A percentile compares a stretch with the other conserved stretches of the same genome.
Evolutionary conservation across 2,113 vertebrate species (phyloP).

Genomic region (Mesoclemmys tuberculata): DNA sequence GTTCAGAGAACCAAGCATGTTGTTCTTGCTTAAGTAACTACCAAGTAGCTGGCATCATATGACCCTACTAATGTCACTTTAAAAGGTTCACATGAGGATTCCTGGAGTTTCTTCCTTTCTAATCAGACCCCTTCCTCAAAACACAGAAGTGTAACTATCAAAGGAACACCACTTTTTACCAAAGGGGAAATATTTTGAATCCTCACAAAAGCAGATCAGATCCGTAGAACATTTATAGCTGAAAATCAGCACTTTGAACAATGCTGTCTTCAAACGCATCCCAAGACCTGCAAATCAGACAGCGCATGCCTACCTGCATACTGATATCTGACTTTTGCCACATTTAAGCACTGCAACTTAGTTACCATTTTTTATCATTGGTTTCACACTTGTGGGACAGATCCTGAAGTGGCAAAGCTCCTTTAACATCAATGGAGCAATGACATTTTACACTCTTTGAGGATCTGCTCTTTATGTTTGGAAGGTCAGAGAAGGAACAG

Average conservation of each 20-base stretch:
- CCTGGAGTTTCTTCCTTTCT: not conserved
- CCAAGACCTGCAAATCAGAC: not conserved
- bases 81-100: not conserved
- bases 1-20: not conserved
- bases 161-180: not conserved
- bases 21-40: not conserved
- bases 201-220: not conserved
- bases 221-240: not conserved
- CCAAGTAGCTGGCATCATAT: not conserved
- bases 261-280: not conserved
- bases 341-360: not conserved
- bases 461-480: not conserved
- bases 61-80: not conserved
- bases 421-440: not conserved
- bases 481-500: not conserved
- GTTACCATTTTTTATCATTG: not conserved
- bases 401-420: not conserved
- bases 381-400: not conserved
- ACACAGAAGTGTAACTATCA: not conserved
- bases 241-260: not conserved
- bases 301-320: not conserved
- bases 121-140: not conserved
- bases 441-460: not conserved
- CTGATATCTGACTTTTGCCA: not conserved
- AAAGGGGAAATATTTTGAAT: not conserved